Base-by-base conservation (phyloP, 2,888 invertebrate genomes). In the Plebejus melissa region DNA sequence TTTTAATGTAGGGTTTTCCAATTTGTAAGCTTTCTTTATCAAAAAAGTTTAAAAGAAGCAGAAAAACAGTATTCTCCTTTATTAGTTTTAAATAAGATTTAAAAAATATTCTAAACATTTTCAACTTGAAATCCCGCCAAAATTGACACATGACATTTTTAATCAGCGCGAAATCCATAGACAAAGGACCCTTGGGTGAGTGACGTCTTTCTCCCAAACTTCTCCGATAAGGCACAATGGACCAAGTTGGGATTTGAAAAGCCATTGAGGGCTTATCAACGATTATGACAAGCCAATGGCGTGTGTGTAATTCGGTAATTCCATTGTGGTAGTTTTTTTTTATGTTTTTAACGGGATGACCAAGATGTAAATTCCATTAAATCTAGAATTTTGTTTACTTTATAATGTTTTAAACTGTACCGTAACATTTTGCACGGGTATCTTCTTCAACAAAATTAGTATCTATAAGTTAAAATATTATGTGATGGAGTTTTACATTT, bases 201-300 rank as follows among this genome's bases (percentile, higher is more conserved):
- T 50, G 72, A 72, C 72, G 46, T 89, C 88, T 88, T 87, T 80
- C 83, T 82, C 82, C 79, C 83, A 84, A 90, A 90, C 87, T 90
- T 90, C 75, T 57, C 81, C 80, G 90, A 90, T 90, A 90, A 89
- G 83, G 57, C 84, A 88, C 86, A 87, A 89, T 86, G 86, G 86
- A 84, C 87, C 86, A 88, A 89, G 87, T 88, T 86, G 83, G 86
- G 87, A 86, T 88, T 87, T 87, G 87, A 87, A 89, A 87, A 77
- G 86, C 87, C 85, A 80, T 77, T 79, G 74, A 46, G 75, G 58
- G 70, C 13, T 72, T 72, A 72, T 72, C 72, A 72, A 50, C 50
- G 50, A 50, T 32, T 72, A 32, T 72, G 72, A 50, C 72, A 72
- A 72, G 50, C 50, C 72, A 50, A 72, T 50, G 72, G 72, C 22